Conservation (phyloP, 2,888 invertebrate genomes). For the Corbicula japonica region DNA sequence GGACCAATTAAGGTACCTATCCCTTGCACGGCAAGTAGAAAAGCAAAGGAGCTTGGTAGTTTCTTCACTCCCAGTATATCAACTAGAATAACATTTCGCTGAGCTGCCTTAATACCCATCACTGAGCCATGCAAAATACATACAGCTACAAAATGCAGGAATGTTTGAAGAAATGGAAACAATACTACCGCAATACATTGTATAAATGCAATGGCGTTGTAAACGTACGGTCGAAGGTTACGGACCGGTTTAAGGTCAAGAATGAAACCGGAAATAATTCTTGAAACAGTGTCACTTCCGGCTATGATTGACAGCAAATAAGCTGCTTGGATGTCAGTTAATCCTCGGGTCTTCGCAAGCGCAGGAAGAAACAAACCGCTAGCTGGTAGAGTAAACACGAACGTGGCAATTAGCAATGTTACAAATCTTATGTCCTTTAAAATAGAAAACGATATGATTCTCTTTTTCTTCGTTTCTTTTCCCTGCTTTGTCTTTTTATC, state of each 20-base stretch:
- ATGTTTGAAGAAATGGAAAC: conserved; percentile 58
- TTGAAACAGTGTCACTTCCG: conserved; percentile 67
- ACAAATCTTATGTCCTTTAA: conserved; percentile 70
- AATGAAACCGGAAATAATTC: conserved; percentile 72
- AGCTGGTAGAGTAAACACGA: conserved; percentile 62
- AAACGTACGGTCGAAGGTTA: conserved; percentile 66
- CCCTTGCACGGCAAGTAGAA: conserved; percentile 41
- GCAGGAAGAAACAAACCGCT: conserved; percentile 77
- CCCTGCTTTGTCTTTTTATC: no score
- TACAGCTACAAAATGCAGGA: conserved; percentile 52
- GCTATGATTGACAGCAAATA: conserved; percentile 71
- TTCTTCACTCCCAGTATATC: conserved; percentile 62
- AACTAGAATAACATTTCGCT: conserved; percentile 50
- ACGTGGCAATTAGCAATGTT: conserved; percentile 62
- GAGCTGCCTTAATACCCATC: conserved; percentile 58
- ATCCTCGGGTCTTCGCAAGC: conserved; percentile 69
- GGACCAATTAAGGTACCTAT: conserved; percentile 54
- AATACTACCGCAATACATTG: conserved; percentile 64
- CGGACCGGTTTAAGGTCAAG: conserved; percentile 69
- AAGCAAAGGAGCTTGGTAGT: conserved; percentile 50
- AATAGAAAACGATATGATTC: conserved; percentile 50
- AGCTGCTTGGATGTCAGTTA: conserved; percentile 69
- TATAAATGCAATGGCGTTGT: conserved; percentile 70
- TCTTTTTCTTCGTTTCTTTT: conserved; percentile 35
- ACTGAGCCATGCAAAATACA: conserved; percentile 39